Evolutionary conservation across 2,113 vertebrate genomes (phyloP).

Genomic region (human (Homo sapiens)): GRCh38 chr4:92982001-92982500

Average conservation of each 20-base stretch:
- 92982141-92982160: conserved; percentile 68
- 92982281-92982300: background rate
- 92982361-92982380: background rate
- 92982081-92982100: conserved; percentile 54
- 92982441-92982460: background rate
- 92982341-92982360: background rate
- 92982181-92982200: background rate
- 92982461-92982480: background rate
- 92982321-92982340: background rate
- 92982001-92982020: conserved; percentile 42
- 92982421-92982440: background rate
- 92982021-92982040: background rate
- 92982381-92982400: background rate
- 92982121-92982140: background rate
- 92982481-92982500: background rate
- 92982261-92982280: background rate
- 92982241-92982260: background rate
- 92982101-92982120: conserved; percentile 17
- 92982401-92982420: background rate
- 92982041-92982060: background rate
- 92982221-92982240: background rate
- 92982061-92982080: conserved; percentile 45
- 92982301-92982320: background rate
- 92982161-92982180: conserved; percentile 52
- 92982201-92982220: background rate